Evolutionary conservation across 1,140 invertebrate genomes (phyloP).

Genomic region (Polypedilum pembai): DNA sequence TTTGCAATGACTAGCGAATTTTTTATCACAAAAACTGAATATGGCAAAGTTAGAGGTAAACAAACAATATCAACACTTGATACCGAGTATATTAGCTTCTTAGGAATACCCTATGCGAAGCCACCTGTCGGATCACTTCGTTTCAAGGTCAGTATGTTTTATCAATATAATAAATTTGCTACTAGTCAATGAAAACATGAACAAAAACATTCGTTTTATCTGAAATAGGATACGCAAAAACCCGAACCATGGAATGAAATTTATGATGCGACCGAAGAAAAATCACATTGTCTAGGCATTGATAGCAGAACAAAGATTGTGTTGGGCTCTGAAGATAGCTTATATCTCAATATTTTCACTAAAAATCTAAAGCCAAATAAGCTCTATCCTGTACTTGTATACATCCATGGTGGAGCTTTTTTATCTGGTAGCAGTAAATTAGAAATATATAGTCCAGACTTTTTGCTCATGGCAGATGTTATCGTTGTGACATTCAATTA

Average conservation of each 20-base stretch:
- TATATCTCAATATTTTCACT: constrained; percentile 44
- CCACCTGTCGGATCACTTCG: constrained; percentile 48
- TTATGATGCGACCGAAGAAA: neutral
- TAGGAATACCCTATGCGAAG: constrained; percentile 51
- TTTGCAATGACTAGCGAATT: neutral
- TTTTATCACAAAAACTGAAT: neutral
- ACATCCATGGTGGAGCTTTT: constrained; percentile 63
- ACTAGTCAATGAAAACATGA: neutral
- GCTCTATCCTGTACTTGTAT: constrained; percentile 57
- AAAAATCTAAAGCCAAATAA: constrained; percentile 40
- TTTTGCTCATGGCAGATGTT: constrained; percentile 53
- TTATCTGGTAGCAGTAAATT: constrained; percentile 44
- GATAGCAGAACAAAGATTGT: neutral
- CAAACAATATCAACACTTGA: neutral
- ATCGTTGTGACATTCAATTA: constrained; percentile 64
- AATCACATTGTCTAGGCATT: neutral
- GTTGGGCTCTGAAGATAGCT: constrained; percentile 43
- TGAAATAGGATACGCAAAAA: neutral
- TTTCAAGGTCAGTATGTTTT: constrained; percentile 39
- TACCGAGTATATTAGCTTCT: constrained; percentile 38
- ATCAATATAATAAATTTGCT: neutral
- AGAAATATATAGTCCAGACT: constrained; percentile 50
- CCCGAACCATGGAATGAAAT: neutral
- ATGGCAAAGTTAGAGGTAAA: neutral
- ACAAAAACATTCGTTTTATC: too few relatives aligned